phyloP scores from a whole-genome alignment of 2,797 vertebrate species.

The Carduelis carduelis region DNA sequence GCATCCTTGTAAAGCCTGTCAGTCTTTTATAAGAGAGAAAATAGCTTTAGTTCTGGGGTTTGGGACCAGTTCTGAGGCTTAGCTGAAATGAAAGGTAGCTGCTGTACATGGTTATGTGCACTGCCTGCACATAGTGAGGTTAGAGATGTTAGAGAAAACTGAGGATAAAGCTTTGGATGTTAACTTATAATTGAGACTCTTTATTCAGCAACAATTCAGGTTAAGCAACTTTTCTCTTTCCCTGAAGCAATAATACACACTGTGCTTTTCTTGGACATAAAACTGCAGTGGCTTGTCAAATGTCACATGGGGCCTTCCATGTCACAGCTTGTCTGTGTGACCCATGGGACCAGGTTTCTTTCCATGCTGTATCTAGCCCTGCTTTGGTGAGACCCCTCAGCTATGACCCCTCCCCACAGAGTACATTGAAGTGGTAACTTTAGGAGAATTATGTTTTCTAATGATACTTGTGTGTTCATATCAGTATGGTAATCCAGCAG shows the following conservation, averaged over 20 bases:
- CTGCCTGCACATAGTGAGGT: background rate
- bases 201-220: background rate
- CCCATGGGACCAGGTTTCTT: background rate
- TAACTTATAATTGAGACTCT: background rate
- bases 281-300: background rate
- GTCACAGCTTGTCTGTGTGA: background rate
- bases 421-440: background rate
- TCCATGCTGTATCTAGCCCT: background rate
- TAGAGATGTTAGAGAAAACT: background rate
- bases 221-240: background rate
- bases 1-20: background rate
- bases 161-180: background rate
- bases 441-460: background rate
- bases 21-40: background rate
- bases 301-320: rapidly evolving
- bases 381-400: background rate
- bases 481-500: background rate
- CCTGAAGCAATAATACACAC: background rate
- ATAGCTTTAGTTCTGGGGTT: background rate
- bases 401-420: background rate
- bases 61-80: background rate
- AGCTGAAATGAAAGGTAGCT: background rate
- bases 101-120: background rate
- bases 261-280: background rate
- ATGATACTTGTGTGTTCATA: background rate